Base-by-base conservation (phyloP, 1,140 invertebrate species). In the Radopholus similis region DNA sequence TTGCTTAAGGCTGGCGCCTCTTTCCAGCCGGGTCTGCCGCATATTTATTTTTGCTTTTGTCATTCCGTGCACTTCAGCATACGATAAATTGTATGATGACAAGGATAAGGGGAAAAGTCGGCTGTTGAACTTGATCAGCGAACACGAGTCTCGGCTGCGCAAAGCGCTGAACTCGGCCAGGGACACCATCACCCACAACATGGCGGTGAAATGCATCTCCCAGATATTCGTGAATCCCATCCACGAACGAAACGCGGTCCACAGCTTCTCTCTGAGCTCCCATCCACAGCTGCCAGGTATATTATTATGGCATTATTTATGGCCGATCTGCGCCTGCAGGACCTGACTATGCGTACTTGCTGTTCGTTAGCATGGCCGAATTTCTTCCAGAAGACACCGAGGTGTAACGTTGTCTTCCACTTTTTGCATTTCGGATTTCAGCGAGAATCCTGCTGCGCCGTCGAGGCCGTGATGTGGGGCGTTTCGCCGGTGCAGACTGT, bases 211-310 rank as follows among this genome's bases (percentile, higher is more conserved):
- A 9, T 47, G 40, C 38, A 49, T 68, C 53, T 68, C 66, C 21
- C 66, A 35, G 26, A 62, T 68, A 44, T 68, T 68, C 44, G 66
- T 68, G 1, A 68, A 62, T 30, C 66, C 66, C 15, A 13, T 69
- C n/a, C 56, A 68, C 32, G 66, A 68, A 54, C 34, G 15, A 2
- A 40, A 62, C 23, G 13, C 49, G n/a, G 49, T 51, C 21, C 59
- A 62, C 28, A 40, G 13, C 21, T 62, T 62, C 18, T 13, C 18
- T n/a, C n/a, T 62, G 9, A 62, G 47, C 6, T 42, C 34, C 26
- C 59, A 62, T 15, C 59, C 59, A 4, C 59, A 62, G 32, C 49
- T 62, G 9, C 59, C 59, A 1, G 38, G 34, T 34, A 26, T 30
- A 51, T n/a, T n/a, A n/a, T n/a, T n/a, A n/a, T n/a, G n/a, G n/a